Base-by-base conservation (phyloP, 2,113 vertebrate species). In the Paramisgurnus dabryanus region DNA sequence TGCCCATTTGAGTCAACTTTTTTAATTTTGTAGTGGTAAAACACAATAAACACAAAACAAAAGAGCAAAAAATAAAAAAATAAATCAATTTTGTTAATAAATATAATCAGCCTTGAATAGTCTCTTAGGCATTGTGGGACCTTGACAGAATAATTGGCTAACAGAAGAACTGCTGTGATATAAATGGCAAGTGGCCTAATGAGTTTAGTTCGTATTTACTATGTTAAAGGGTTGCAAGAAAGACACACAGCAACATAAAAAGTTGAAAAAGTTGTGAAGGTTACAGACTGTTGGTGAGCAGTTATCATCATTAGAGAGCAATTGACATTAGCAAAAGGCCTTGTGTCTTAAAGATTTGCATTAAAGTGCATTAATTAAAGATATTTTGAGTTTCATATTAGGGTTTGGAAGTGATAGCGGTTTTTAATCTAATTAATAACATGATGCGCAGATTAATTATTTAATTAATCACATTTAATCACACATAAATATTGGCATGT, bases 261-360 rank as follows among this genome's bases (percentile, higher is more conserved):
- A 47, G 58, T 76, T 72, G 71, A 80, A 72, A 67, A 53, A 41
- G 71, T 69, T 82, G 71, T 79, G 83, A 76, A 79, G 67, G 67
- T 80, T 82, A 55, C 65, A 61, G 22, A 53, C 45, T 34, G 17
- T 47, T 77, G 76, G 57, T 71, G 83, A 82, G 77, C 22, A 45
- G 67, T 79, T 68, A 61, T 58, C 15, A 6, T 82, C 80, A 82
- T 80, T 80, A 82, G 71, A 55, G 70, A 68, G 57, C 45, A 45
- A 55, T 67, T 82, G 64, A 72, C 50, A 74, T 81, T 60, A 13
- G 49, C 39, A 3, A 18, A 71, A 76, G 60, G 55, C 71, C 47
- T 41, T 57, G 39, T 71, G 57, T 27, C 27, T 64, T 57, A 15
- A 74, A 79, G 69, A 22, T 64, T 2, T 40, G 7, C 18, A n/a